Percentiles rank a stretch among this genome's conserved stretches.
These are phyloP conservation scores for Sinodicranocentrus sp. DNA, from an alignment of 2,888 invertebrate genomes.

Conservation along the genomic window DNA sequence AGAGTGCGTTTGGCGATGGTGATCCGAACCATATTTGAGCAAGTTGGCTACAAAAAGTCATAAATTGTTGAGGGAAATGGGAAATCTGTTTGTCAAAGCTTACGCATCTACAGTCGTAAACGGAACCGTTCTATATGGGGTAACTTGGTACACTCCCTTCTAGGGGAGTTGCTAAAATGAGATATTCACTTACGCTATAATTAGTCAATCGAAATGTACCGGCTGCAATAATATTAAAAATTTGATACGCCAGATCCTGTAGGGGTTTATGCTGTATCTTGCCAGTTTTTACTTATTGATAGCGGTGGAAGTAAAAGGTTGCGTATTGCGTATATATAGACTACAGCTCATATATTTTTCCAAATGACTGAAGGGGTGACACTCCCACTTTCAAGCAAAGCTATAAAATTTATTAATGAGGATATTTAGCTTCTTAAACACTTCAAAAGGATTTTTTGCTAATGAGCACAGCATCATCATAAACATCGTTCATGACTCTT, in stretches of 20 bases:
- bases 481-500: background rate
- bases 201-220: constrained; percentile 1
- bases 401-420: constrained; percentile 40
- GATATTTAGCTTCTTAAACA: constrained; percentile 8
- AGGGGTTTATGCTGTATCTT: too few relatives aligned
- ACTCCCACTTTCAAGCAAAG: constrained; percentile 41
- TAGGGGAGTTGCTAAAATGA: too few relatives aligned
- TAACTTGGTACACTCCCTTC: too few relatives aligned
- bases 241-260: too few relatives aligned
- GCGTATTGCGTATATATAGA: background rate
- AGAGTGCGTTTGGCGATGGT: too few relatives aligned
- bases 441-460: background rate
- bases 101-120: too few relatives aligned
- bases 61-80: too few relatives aligned
- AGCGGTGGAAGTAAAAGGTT: background rate
- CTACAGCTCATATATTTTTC: background rate
- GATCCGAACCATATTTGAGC: too few relatives aligned
- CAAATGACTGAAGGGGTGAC: background rate
- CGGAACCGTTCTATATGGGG: too few relatives aligned
- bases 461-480: background rate
- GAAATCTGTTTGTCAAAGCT: too few relatives aligned
- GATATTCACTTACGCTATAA: background rate
- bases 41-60: too few relatives aligned
- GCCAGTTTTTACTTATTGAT: background rate
- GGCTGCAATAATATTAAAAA: too few relatives aligned